phyloP scores from a whole-genome alignment of 2,797 vertebrate species.

The Anniella stebbinsi region DNA sequence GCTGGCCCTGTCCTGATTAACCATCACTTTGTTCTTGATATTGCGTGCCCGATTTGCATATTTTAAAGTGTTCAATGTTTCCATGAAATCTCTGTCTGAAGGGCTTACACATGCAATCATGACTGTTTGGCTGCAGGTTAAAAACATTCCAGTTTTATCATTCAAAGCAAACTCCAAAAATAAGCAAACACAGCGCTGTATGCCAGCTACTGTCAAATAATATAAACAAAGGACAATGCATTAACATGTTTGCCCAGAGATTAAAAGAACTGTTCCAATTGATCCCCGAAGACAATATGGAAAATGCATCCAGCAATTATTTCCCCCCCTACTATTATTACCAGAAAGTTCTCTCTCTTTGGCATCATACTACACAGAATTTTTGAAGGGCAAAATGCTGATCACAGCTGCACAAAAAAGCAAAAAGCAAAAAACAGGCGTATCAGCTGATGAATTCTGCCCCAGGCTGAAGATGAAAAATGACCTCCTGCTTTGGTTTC shows the following conservation, averaged over 20 bases:
- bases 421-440: background rate
- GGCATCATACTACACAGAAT: background rate
- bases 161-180: constrained; percentile 17
- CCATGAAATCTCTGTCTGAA: constrained; percentile 98
- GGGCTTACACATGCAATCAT: constrained; percentile 99
- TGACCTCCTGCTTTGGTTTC: background rate
- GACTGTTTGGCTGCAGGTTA: constrained; percentile 89
- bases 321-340: background rate
- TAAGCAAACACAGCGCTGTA: background rate
- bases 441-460: background rate
- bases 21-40: constrained; percentile 98
- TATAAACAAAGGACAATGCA: constrained; percentile 2
- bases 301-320: background rate
- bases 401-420: background rate
- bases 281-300: background rate
- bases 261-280: background rate
- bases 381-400: background rate
- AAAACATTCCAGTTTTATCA: constrained; percentile 52
- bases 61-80: constrained; percentile 95
- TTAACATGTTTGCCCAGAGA: background rate
- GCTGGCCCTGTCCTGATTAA: constrained; percentile 96
- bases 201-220: background rate
- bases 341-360: background rate
- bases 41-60: constrained; percentile 97
- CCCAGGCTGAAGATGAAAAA: constrained; percentile 1